A percentile compares a stretch with the other conserved stretches of the same genome.
These are phyloP conservation scores for Apistogramma diplotaenia DNA, from an alignment of 2,113 vertebrate genomes.

Conservation along the genomic window DNA sequence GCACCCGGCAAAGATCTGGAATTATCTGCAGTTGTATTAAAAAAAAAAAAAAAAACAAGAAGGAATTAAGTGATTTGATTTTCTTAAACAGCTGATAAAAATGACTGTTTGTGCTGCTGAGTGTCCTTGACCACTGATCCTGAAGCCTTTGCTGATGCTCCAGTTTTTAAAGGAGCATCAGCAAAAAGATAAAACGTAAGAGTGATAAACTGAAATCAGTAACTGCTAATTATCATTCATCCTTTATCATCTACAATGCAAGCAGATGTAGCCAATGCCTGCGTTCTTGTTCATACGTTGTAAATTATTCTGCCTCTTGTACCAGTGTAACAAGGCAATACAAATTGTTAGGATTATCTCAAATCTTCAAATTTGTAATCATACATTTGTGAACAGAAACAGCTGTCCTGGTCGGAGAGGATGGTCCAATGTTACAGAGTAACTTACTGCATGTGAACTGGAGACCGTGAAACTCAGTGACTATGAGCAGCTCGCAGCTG, in stretches of 20 bases:
- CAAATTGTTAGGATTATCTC: too few species aligned
- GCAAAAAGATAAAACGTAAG: background rate
- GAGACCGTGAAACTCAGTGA: conserved; percentile 90
- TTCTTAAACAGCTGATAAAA: background rate
- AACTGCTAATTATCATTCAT: background rate
- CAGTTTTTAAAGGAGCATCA: background rate
- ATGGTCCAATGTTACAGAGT: background rate
- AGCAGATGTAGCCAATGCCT: background rate
- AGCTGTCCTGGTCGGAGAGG: background rate
- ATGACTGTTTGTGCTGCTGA: background rate
- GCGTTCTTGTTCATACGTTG: background rate
- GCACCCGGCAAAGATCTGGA: conserved; percentile 40
- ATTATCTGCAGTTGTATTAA: conserved; percentile 49
- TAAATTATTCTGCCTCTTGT: background rate
- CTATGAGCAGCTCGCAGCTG: conserved; percentile 88
- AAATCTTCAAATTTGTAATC: background rate
- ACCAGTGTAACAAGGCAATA: too few species aligned
- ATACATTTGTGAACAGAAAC: background rate
- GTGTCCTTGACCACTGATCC: conserved; percentile 1
- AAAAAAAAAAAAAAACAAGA: background rate
- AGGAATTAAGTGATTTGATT: background rate
- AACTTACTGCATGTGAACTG: conserved; percentile 93
- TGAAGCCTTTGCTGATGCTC: background rate
- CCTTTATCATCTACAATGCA: background rate
- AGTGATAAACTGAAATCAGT: background rate